Conservation (phyloP, 1,140 invertebrate species). For the Lamellibrachia luymesi region DNA sequence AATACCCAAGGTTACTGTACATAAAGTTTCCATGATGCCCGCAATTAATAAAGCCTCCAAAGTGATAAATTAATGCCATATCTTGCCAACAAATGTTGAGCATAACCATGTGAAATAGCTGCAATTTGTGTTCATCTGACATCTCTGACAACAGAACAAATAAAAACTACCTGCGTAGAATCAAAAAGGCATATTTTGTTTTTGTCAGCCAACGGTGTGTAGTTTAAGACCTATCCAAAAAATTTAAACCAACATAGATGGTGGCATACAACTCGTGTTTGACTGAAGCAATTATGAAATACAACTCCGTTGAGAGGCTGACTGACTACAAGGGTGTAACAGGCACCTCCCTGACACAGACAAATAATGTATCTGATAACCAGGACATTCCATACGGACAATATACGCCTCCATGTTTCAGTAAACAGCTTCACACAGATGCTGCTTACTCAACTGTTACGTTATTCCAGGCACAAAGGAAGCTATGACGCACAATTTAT, state of each 20-base stretch:
- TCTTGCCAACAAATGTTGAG: too few relatives aligned
- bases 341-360: neutral
- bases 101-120: neutral
- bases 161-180: neutral
- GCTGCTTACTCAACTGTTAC: neutral
- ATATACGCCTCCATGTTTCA: neutral
- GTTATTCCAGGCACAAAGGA: neutral
- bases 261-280: neutral
- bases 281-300: neutral
- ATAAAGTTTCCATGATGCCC: too few relatives aligned
- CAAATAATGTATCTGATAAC: neutral
- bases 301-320: neutral
- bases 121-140: neutral
- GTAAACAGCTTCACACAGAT: neutral
- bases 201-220: neutral
- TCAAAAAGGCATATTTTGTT: neutral
- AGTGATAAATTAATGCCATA: too few relatives aligned
- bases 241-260: neutral
- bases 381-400: neutral
- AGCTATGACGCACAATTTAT: neutral
- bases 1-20: too few relatives aligned
- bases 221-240: neutral
- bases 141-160: neutral
- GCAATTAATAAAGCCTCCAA: too few relatives aligned
- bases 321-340: neutral